phyloP scores from a whole-genome alignment of 2,888 invertebrate genomes.

The Agriopis aurantiaria region DNA sequence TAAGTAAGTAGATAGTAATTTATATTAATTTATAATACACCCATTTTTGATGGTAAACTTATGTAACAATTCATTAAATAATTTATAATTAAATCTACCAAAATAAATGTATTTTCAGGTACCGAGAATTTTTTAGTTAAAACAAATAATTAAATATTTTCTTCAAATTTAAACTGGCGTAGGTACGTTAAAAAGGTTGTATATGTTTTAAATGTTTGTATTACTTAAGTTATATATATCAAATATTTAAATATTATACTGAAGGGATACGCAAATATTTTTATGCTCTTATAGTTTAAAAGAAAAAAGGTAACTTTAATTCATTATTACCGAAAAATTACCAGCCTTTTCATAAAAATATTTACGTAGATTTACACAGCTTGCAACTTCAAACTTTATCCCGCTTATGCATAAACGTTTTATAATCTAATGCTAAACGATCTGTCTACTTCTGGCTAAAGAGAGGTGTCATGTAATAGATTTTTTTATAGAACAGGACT shows the following conservation, averaged over 20 bases:
- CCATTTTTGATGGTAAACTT: conserved; percentile 78
- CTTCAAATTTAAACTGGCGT: neutral
- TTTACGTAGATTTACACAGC: conserved; percentile 8
- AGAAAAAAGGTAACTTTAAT: conserved; percentile 26
- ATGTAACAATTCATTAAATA: conserved; percentile 53
- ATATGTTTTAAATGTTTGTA: neutral
- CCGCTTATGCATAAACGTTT: too few species aligned
- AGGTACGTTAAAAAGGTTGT: neutral
- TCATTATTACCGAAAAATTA: neutral
- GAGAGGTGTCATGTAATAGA: too few species aligned
- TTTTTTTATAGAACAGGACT: too few species aligned
- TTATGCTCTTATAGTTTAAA: neutral
- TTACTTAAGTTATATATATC: neutral
- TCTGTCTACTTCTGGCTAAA: too few species aligned
- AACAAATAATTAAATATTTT: conserved; percentile 24
- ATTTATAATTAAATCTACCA: conserved; percentile 38
- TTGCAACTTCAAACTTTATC: neutral
- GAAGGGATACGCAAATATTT: conserved; percentile 3
- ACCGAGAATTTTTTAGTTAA: conserved; percentile 44
- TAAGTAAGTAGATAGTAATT: conserved; percentile 49
- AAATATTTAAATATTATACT: neutral
- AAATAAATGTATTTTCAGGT: conserved; percentile 49
- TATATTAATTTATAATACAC: conserved; percentile 53
- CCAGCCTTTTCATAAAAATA: conserved; percentile 63
- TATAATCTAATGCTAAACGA: too few species aligned